These are phyloP conservation scores for Probaryconus sp. DNA, from an alignment of 1,140 invertebrate genomes.

Conservation along the genomic window DNA sequence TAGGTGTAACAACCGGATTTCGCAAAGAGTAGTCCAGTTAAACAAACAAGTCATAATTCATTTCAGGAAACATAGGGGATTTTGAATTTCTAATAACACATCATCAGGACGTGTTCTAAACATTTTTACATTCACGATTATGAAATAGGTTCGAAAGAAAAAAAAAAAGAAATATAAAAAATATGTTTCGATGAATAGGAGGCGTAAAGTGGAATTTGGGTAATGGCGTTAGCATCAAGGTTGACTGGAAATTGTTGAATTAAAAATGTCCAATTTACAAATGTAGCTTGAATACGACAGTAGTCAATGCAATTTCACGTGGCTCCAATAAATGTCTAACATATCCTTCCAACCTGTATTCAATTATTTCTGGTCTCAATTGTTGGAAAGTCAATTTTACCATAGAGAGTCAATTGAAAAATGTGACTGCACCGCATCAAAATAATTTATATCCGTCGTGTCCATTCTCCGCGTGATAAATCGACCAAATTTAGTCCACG, in stretches of 20 bases:
- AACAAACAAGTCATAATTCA: neutral
- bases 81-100: too few species aligned
- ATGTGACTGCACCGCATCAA: slow-evolving; percentile 12
- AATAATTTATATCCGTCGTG: slow-evolving; percentile 53
- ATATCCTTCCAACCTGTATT: slow-evolving; percentile 15
- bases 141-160: too few species aligned
- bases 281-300: neutral
- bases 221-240: too few species aligned
- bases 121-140: too few species aligned
- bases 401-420: slow-evolving; percentile 16
- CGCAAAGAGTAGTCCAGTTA: neutral
- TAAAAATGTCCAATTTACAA: slow-evolving; percentile 22
- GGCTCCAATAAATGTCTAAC: slow-evolving; percentile 30
- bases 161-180: too few species aligned
- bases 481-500: slow-evolving; percentile 47
- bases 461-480: slow-evolving; percentile 43
- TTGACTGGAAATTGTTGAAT: neutral
- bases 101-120: neutral
- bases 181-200: too few species aligned
- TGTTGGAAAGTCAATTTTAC: slow-evolving; percentile 18
- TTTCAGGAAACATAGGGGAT: too few species aligned
- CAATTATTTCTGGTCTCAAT: slow-evolving; percentile 22
- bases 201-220: too few species aligned
- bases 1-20: slow-evolving; percentile 10
- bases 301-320: slow-evolving; percentile 2